Conservation (phyloP, 2,797 vertebrate species). For the Bradypodion ventrale region DNA sequence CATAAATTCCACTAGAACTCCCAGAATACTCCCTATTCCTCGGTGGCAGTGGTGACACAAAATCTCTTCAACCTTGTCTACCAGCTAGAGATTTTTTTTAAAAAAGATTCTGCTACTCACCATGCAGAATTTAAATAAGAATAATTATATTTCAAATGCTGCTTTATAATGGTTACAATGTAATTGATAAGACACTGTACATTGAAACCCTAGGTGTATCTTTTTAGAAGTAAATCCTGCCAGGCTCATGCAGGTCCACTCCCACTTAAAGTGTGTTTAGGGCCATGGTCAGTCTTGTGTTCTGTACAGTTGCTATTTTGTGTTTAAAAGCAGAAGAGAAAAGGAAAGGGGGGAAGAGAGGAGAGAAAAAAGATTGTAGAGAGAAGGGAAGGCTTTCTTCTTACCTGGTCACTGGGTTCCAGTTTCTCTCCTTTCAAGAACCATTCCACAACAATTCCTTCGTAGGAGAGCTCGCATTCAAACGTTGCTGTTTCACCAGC, state of each 20-base stretch:
- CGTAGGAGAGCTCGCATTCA: constrained; percentile 94
- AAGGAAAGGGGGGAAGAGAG: neutral
- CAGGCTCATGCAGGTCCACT: neutral
- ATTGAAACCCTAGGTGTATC: neutral
- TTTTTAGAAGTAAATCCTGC: neutral
- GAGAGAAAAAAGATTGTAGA: too few relatives aligned
- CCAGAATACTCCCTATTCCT: constrained; percentile 17
- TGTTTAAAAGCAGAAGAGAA: neutral
- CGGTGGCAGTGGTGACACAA: neutral
- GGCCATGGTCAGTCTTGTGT: neutral
- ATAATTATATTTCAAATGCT: constrained; percentile 35
- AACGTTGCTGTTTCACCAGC: constrained; percentile 98
- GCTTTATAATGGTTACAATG: neutral
- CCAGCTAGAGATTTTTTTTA: constrained; percentile 3
- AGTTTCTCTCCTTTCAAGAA: constrained; percentile 90
- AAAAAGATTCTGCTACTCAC: neutral
- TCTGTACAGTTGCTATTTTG: neutral
- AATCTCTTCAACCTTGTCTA: neutral
- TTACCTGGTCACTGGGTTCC: constrained; percentile 92
- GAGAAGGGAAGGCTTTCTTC: constrained; percentile 48
- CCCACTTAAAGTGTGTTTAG: neutral
- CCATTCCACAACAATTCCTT: constrained; percentile 94
- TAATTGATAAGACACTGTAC: neutral
- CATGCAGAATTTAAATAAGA: neutral
- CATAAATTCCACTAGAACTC: constrained; percentile 18